Conservation (phyloP, 2,797 vertebrate genomes). For the Varecia variegata region DNA sequence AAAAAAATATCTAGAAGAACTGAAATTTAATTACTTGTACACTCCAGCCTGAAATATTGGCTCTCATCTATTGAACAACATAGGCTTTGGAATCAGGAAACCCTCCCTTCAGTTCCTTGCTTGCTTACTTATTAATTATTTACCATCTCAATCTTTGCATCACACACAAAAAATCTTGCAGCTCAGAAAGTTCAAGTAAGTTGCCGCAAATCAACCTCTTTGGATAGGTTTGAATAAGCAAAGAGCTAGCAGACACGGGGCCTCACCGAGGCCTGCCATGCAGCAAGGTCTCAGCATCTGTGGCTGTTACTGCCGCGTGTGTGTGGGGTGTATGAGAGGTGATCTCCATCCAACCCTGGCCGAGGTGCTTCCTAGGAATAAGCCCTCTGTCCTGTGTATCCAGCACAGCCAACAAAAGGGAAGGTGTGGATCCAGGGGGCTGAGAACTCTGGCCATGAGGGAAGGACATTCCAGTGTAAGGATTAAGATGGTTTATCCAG, state of each 20-base stretch:
- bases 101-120: neutral
- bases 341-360: neutral
- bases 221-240: neutral
- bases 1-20: neutral
- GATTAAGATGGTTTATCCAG: neutral
- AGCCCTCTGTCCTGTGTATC: rapidly evolving
- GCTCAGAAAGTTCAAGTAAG: neutral
- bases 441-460: neutral
- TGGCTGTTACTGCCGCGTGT: neutral
- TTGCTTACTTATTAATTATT: neutral
- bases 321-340: rapidly evolving
- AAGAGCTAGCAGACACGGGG: rapidly evolving
- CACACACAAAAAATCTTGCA: neutral
- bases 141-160: neutral
- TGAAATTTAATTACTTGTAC: too few species aligned
- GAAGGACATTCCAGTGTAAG: neutral
- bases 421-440: neutral
- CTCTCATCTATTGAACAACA: neutral
- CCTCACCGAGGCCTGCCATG: neutral
- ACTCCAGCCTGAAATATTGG: rapidly evolving
- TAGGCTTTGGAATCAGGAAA: neutral
- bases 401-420: neutral
- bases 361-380: neutral
- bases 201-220: neutral
- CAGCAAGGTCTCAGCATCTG: neutral